Base-by-base conservation (phyloP, 2,888 invertebrate species). In the Noctua janthina region DNA sequence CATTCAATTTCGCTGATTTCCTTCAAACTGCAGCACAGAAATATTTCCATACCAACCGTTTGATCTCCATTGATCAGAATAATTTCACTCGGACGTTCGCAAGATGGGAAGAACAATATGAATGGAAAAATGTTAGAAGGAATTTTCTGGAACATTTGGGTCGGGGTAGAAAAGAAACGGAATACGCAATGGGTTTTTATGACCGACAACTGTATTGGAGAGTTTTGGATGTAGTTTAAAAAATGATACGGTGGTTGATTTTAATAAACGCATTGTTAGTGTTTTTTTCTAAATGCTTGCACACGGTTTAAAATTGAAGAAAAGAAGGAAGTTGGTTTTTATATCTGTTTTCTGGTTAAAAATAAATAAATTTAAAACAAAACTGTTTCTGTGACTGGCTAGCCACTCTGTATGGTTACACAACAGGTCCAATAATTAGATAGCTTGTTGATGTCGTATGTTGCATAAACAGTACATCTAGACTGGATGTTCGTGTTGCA, bases 31-130 rank as follows among this genome's bases (percentile, higher is more conserved):
- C 80, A 85, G 71, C 75, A 75, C 46, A 72, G 71, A 85, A 87
- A 84, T 87, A 87, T 85, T 85, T 85, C 88, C 85, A 87, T 85
- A 87, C 67, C 67, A 64, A 76, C 51, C 88, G 85, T 85, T 85
- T 87, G 85, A 85, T 85, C 85, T 85, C 76, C 67, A 85, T 84
- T 85, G 76, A 85, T 85, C 87, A 87, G 88, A 87, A 85, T 87
- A 84, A 85, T 87, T 85, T 87, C 70, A 76, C 76, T 84, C 74
- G 85, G 88, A 85, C 85, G 64, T 70, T 74, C 51, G 56, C 20
- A 66, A 79, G 87, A 87, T 79, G 71, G 62, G 62, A 75, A 68
- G 51, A 79, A 85, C 80, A 87, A 87, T 79, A 84, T 87, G 84
- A 87, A 84, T 54, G 76, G 56, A 74, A 71, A 84, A 87, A 76